phyloP scores from a whole-genome alignment of 2,888 invertebrate species.

The Tenthredo scrophulariae region DNA sequence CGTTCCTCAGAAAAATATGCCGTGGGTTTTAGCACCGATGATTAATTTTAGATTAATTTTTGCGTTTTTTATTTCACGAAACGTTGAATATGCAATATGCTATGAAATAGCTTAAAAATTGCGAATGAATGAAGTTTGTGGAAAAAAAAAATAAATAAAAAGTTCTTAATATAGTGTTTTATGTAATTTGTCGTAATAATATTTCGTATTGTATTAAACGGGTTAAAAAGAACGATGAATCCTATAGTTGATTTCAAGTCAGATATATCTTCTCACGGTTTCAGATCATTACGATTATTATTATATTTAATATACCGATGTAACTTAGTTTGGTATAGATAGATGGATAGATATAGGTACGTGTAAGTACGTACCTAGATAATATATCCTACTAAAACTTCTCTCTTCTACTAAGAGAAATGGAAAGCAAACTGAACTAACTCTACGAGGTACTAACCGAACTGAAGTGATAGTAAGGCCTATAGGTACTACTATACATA shows the following conservation, averaged over 20 bases:
- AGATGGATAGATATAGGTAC: background rate
- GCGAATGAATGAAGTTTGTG: background rate
- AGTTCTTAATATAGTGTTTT: background rate
- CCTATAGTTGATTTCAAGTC: background rate
- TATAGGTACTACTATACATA: background rate
- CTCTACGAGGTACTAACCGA: slow-evolving; percentile 3
- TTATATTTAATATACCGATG: background rate
- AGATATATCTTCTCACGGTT: background rate
- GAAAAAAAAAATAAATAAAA: no score
- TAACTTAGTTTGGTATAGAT: background rate
- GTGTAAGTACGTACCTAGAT: background rate
- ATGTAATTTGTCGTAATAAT: background rate
- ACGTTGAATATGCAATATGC: background rate
- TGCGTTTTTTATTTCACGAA: background rate
- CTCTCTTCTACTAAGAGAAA: slow-evolving; percentile 8
- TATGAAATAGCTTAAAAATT: no score
- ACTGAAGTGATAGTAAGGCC: background rate
- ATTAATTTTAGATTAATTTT: background rate
- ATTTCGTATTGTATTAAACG: background rate
- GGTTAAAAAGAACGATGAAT: background rate
- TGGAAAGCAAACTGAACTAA: slow-evolving; percentile 32
- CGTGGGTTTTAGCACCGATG: background rate
- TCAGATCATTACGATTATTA: background rate
- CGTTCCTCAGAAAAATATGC: background rate
- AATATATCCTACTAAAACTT: background rate